A percentile compares a stretch with the other conserved stretches of the same genome.
These are phyloP conservation scores for Trichogramma evanescens DNA, from an alignment of 2,888 invertebrate species.

Conservation along the genomic window DNA sequence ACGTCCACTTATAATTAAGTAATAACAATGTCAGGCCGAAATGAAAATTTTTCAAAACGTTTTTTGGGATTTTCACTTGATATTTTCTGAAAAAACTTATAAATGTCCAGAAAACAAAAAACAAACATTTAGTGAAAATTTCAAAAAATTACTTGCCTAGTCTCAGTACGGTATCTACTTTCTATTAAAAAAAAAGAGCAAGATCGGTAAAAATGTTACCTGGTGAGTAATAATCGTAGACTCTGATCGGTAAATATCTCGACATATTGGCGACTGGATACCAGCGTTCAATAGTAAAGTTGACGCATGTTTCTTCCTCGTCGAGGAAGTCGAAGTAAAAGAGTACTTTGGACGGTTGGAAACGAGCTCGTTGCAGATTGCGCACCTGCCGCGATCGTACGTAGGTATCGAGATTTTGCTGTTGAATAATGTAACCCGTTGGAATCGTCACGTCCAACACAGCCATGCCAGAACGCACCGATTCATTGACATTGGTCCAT, in stretches of 20 bases:
- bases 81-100: too few species aligned
- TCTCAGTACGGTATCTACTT: neutral
- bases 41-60: too few species aligned
- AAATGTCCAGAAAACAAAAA: too few species aligned
- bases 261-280: conserved; percentile 96
- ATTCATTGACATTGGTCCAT: conserved; percentile 73
- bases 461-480: conserved; percentile 79
- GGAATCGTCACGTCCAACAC: conserved; percentile 81
- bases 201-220: conserved; percentile 53
- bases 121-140: too few species aligned
- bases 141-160: neutral
- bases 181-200: neutral
- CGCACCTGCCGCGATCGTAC: conserved; percentile 71
- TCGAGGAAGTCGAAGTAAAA: conserved; percentile 92
- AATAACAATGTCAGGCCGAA: too few species aligned
- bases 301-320: conserved; percentile 76
- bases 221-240: conserved; percentile 95
- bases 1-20: too few species aligned
- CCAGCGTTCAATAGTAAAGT: conserved; percentile 91
- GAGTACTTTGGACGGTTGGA: conserved; percentile 71
- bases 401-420: conserved; percentile 80
- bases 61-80: too few species aligned
- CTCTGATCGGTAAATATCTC: conserved; percentile 76
- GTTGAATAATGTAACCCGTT: conserved; percentile 85
- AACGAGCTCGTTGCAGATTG: conserved; percentile 79